Evolutionary conservation across 1,140 invertebrate species (phyloP).

Genomic region (Thaumetopoea pityocampa): DNA sequence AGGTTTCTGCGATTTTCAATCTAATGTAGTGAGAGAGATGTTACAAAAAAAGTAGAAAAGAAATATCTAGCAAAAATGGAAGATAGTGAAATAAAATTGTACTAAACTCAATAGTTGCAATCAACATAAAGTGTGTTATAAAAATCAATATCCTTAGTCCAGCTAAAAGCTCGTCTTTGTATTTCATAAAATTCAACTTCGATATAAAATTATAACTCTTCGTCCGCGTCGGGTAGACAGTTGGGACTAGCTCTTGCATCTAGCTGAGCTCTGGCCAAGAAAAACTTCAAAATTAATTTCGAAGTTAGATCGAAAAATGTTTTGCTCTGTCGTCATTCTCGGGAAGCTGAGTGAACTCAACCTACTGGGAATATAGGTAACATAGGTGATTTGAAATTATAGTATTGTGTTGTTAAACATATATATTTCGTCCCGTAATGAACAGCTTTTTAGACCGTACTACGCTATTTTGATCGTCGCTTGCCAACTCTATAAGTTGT

Average conservation of each 20-base stretch:
- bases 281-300: constrained; percentile 63
- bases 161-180: constrained; percentile 11
- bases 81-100: no score
- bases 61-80: no score
- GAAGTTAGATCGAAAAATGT: constrained; percentile 62
- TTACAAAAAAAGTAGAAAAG: no score
- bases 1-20: no score
- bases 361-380: constrained; percentile 3
- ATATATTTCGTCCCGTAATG: no score
- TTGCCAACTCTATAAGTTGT: no score
- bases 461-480: no score
- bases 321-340: constrained; percentile 23
- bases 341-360: constrained; percentile 5
- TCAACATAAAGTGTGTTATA: neutral
- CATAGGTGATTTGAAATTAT: no score
- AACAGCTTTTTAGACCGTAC: no score
- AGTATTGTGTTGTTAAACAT: no score
- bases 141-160: constrained; percentile 10
- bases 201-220: constrained; percentile 43
- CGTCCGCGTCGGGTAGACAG: constrained; percentile 27
- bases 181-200: constrained; percentile 25
- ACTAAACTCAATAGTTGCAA: constrained; percentile 1
- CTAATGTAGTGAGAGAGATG: no score
- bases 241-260: constrained; percentile 32
- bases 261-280: constrained; percentile 34